Evolutionary conservation across 2,113 vertebrate genomes (phyloP), one percentile per base, ranked within the genome.

Genomic region (Corvus cornix): DNA sequence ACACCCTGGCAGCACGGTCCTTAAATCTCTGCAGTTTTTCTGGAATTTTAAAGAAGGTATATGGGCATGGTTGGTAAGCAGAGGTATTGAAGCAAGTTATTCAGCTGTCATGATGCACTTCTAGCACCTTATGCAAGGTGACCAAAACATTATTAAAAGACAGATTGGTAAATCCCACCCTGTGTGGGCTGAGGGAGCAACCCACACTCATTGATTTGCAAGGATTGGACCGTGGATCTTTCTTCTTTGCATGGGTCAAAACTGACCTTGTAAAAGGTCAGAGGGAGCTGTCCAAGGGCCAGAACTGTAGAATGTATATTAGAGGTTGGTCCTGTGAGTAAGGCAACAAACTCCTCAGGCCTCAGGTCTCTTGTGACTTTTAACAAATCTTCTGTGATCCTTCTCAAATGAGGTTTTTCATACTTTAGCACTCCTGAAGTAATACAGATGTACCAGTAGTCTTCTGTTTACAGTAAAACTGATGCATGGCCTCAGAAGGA

Each of bases 1-100:
- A 56, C 39, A 62, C 26, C 23, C 24, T 16, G 43, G 68, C 49
- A 91, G 62, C 23, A 26, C 0, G 0, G 17, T 20, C 0, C 0
- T 66, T 73, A 52, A 55, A 5, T 16, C 27, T 37, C 21, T 33
- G 37, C 11, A 56, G 56, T 7, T 27, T 49, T 59, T 37, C 26
- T 23, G 35, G 33, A 22, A 52, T 89, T 85, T 86, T 77, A 48
- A 59, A 82, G 35, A 37, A 66, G 10, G 2, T 53, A 6, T 8
- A 18, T 14, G 5, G 23, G 21, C 66, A 24, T 20, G 18, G n/a
- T 7, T 37, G n/a, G 11, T 64, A 59, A 76, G 73, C 17, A 69
- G 23, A 4, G 5, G 6, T 41, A 28, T 28, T 51, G 39, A 55
- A 80, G 11, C 7, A 53, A 86, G 11, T 6, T 72, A 11, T 26